phyloP scores from a whole-genome alignment of 2,888 invertebrate species.

The Tetragonisca angustula region DNA sequence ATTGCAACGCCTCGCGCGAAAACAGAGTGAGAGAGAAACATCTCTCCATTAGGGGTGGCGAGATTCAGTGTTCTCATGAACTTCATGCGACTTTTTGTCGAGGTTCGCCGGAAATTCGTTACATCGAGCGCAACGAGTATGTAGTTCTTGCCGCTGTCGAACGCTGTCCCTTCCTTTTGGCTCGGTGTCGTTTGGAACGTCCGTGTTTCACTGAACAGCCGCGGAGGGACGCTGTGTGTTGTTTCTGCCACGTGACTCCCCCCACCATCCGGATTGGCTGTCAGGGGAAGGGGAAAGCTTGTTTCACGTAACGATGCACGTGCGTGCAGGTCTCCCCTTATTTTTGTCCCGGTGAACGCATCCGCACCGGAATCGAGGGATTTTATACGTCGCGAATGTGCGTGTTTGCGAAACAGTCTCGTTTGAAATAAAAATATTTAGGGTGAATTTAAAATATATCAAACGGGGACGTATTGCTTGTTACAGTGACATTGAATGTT shows the following conservation, averaged over 20 bases:
- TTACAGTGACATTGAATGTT: too few relatives aligned
- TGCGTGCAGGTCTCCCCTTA: too few relatives aligned
- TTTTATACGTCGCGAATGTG: neutral
- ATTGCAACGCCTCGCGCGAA: neutral
- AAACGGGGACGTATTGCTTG: too few relatives aligned
- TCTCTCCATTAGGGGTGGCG: constrained; percentile 3
- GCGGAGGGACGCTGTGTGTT: too few relatives aligned
- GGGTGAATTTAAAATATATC: neutral
- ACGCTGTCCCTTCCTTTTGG: constrained; percentile 32
- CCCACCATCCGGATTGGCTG: neutral
- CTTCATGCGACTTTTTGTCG: constrained; percentile 34
- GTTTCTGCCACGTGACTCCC: too few relatives aligned
- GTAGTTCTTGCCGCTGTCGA: constrained; percentile 40
- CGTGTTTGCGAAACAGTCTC: too few relatives aligned
- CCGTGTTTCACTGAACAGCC: neutral
- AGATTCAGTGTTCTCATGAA: constrained; percentile 17
- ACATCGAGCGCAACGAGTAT: constrained; percentile 3
- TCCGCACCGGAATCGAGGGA: neutral
- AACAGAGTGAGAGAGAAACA: neutral
- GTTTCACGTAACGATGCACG: neutral
- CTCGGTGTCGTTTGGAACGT: constrained; percentile 8
- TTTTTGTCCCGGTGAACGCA: neutral
- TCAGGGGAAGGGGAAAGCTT: neutral
- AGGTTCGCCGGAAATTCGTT: neutral
- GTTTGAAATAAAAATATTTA: neutral